A percentile compares a stretch with the other conserved stretches of the same genome.
Conservation (phyloP, 1,140 invertebrate genomes). For the Lasioglossum albipes region DNA sequence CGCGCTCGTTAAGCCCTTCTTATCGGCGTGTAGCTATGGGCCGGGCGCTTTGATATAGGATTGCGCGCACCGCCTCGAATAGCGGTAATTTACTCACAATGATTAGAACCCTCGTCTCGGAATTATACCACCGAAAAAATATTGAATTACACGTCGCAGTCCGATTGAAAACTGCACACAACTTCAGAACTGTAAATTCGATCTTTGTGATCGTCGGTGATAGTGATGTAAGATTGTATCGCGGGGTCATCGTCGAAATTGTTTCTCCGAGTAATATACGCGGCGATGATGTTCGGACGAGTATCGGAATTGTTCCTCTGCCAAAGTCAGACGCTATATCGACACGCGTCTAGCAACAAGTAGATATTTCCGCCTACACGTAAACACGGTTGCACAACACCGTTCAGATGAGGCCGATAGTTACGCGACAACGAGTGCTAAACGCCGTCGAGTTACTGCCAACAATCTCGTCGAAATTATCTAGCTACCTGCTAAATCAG, state of each 20-base stretch:
- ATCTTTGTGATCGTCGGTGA: too few relatives aligned
- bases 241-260: not conserved
- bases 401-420: conserved; percentile 21
- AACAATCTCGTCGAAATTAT: too few relatives aligned
- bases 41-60: conserved; percentile 37
- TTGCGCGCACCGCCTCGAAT: not conserved
- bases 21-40: conserved; percentile 24
- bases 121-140: too few relatives aligned
- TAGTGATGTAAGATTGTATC: not conserved
- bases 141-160: not conserved
- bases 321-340: conserved; percentile 59
- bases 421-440: conserved; percentile 18
- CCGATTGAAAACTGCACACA: too few relatives aligned
- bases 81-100: conserved; percentile 20
- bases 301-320: conserved; percentile 60
- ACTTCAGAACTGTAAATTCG: too few relatives aligned
- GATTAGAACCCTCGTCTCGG: not conserved
- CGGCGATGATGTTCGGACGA: conserved; percentile 19
- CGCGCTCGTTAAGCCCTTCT: conserved; percentile 47
- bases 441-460: conserved; percentile 36
- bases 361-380: conserved; percentile 44
- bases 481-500: too few relatives aligned
- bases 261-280: conserved; percentile 1
- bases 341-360: conserved; percentile 64
- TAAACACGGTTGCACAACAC: not conserved